Percentiles rank a stretch among this genome's conserved stretches.
Evolutionary conservation across 2,888 invertebrate species (phyloP).

Genomic region (Macrostomum cliftonense): DNA sequence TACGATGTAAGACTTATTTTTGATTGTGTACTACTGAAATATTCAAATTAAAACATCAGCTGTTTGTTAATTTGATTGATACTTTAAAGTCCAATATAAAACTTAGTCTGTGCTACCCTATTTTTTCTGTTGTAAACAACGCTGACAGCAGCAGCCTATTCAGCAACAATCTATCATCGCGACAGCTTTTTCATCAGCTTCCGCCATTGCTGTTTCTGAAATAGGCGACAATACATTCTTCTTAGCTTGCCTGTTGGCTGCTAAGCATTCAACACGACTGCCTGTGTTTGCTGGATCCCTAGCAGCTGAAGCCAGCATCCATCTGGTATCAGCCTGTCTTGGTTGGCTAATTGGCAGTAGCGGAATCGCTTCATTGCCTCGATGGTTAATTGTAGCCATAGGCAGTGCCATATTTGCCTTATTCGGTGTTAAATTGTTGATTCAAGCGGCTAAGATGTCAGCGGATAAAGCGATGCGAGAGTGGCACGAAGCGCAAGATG

Average conservation of each 20-base stretch:
- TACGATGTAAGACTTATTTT: no score
- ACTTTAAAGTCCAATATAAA: no score
- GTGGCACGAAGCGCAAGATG: constrained; percentile 82
- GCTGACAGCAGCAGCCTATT: no score
- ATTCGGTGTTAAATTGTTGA: constrained; percentile 91
- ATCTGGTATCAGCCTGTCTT: constrained; percentile 65
- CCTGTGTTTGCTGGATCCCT: constrained; percentile 84
- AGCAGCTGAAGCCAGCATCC: constrained; percentile 74
- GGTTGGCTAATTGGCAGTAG: no score
- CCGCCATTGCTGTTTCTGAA: constrained; percentile 89
- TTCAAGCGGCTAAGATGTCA: constrained; percentile 81
- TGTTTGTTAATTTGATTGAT: no score
- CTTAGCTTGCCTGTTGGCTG: constrained; percentile 97
- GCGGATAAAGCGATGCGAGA: constrained; percentile 81
- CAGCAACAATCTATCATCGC: no score
- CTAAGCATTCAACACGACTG: constrained; percentile 78
- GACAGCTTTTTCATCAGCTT: no score
- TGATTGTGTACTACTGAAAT: no score
- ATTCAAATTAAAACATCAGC: no score
- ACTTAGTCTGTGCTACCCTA: no score
- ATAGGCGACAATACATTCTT: constrained; percentile 97
- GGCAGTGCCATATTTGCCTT: constrained; percentile 83
- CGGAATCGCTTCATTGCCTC: constrained; percentile 77
- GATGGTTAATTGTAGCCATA: constrained; percentile 75
- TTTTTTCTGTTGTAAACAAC: no score